phyloP scores from a whole-genome alignment of 2,113 vertebrate species.

The Prolemur simus region DNA sequence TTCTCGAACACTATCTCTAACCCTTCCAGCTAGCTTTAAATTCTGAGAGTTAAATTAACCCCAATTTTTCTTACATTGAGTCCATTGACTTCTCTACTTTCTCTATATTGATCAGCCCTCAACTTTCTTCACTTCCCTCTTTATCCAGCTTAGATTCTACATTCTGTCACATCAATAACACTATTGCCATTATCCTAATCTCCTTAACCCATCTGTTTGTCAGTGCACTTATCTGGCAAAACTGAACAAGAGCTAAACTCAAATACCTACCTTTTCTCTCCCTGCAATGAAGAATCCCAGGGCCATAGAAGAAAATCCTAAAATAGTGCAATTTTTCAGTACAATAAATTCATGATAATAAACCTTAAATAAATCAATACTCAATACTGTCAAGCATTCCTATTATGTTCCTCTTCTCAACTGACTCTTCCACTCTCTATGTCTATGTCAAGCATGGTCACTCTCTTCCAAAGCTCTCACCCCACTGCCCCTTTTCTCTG shows the following conservation, averaged over 20 bases:
- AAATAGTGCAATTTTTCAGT: not conserved
- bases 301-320: not conserved
- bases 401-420: not conserved
- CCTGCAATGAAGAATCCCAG: not conserved
- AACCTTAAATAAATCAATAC: conserved; percentile 24
- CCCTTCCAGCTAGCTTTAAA: not conserved
- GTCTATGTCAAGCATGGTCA: conserved; percentile 11
- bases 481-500: not conserved
- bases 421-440: not conserved
- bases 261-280: not conserved
- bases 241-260: not conserved
- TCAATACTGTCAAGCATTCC: not conserved
- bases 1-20: conserved; percentile 11
- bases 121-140: not conserved
- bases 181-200: not conserved
- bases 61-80: not conserved
- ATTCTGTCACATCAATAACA: not conserved
- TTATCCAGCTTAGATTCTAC: not conserved
- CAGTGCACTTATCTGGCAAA: conserved; percentile 5
- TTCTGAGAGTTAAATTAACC: not conserved
- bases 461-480: not conserved
- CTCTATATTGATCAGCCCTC: not conserved
- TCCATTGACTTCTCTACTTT: not conserved
- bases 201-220: not conserved
- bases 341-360: not conserved